These are phyloP conservation scores for Corvus cornix DNA, from an alignment of 2,113 vertebrate genomes.

Conservation along the genomic window DNA sequence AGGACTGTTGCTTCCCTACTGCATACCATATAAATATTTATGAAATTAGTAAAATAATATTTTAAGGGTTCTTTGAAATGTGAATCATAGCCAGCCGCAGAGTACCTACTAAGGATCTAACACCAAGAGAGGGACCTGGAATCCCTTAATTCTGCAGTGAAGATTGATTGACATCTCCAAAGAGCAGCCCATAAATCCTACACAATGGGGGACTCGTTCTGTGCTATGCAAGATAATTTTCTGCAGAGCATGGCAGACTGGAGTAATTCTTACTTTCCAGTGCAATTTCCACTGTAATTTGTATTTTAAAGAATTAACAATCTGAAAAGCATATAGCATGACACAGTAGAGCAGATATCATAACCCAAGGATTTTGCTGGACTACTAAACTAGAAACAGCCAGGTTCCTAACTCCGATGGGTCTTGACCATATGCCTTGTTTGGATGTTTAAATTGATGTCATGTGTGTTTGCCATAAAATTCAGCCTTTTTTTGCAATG, in stretches of 20 bases:
- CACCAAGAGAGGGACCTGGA: background rate
- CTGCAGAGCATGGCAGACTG: background rate
- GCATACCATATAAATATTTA: constrained; percentile 29
- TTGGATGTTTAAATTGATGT: background rate
- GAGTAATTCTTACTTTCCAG: background rate
- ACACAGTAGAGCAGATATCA: background rate
- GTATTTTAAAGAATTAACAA: background rate
- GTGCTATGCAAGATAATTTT: background rate
- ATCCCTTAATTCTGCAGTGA: background rate
- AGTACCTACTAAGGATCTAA: background rate
- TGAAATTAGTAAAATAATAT: constrained; percentile 27
- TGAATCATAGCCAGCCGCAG: background rate
- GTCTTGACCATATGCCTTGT: background rate
- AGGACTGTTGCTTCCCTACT: background rate
- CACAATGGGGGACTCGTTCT: background rate
- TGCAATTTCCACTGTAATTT: background rate
- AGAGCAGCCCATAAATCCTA: background rate
- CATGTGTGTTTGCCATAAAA: background rate
- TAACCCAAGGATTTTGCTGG: background rate
- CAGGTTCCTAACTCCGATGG: background rate
- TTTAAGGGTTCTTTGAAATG: background rate
- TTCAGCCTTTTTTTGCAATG: background rate
- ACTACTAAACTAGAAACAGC: background rate
- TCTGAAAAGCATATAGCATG: background rate
- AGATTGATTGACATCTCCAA: background rate